Evolutionary conservation across 2,113 vertebrate genomes (phyloP).

Genomic region (Dipodomys merriami): DNA sequence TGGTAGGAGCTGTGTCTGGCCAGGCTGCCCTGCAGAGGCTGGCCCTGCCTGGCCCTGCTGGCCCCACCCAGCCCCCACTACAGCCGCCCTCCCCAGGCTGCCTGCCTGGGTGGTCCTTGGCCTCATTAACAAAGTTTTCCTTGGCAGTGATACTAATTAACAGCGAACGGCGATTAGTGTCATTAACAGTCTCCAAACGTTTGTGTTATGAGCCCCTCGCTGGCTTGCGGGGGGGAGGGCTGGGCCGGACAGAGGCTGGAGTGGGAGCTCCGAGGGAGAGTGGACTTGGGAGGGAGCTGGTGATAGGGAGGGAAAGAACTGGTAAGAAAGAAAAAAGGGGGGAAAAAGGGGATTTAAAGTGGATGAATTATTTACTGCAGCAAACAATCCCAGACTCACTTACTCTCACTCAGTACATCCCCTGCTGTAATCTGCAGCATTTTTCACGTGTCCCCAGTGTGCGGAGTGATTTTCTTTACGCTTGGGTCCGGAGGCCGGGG

Average conservation of each 20-base stretch:
- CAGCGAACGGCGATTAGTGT: constrained; percentile 70
- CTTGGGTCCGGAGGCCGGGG: constrained; percentile 79
- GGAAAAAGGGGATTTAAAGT: constrained; percentile 70
- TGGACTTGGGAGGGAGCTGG: constrained; percentile 42
- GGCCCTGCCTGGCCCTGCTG: neutral
- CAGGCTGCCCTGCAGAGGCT: neutral
- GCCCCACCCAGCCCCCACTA: neutral
- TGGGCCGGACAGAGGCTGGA: neutral
- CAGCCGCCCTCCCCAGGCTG: neutral
- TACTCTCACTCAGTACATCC: constrained; percentile 81
- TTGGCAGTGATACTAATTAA: constrained; percentile 79
- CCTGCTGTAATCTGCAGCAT: constrained; percentile 76
- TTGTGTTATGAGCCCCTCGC: constrained; percentile 29
- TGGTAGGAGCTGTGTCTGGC: neutral
- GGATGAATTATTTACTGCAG: constrained; percentile 86
- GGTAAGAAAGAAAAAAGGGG: constrained; percentile 63
- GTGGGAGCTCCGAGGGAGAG: neutral
- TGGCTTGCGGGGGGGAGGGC: constrained; percentile 1
- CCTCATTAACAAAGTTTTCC: constrained; percentile 67
- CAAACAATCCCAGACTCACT: constrained; percentile 84
- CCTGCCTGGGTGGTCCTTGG: constrained; percentile 52
- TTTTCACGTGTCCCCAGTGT: constrained; percentile 80
- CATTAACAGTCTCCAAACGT: constrained; percentile 72
- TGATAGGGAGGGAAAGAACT: neutral
- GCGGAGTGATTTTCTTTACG: constrained; percentile 80